Conservation (phyloP, 2,888 invertebrate species). For the Gryllus longicercus region DNA sequence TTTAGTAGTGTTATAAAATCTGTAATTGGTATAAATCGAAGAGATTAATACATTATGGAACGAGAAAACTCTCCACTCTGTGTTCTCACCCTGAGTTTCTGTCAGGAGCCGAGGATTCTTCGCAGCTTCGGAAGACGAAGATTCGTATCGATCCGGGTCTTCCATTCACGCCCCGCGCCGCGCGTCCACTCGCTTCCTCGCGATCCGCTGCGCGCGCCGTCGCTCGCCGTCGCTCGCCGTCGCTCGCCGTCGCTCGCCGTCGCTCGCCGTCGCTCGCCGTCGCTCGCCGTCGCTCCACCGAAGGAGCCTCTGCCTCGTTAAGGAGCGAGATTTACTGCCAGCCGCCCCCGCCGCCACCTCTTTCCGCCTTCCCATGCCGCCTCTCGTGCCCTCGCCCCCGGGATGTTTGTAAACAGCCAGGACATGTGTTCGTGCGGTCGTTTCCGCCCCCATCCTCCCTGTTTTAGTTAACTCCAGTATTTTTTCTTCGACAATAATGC, state of each 20-base stretch:
- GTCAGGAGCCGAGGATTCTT: too few relatives aligned
- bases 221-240: too few relatives aligned
- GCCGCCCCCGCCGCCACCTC: not conserved
- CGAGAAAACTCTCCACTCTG: too few relatives aligned
- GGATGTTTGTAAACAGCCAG: not conserved
- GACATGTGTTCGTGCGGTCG: not conserved
- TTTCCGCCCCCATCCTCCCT: not conserved
- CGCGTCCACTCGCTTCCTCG: too few relatives aligned
- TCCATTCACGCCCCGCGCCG: too few relatives aligned
- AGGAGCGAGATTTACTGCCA: not conserved
- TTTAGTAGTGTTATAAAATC: too few relatives aligned
- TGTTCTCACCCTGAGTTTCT: too few relatives aligned
- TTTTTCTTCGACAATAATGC: constrained; percentile 7
- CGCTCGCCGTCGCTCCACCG: not conserved
- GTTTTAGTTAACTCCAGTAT: not conserved
- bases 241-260: not conserved
- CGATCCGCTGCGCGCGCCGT: not conserved
- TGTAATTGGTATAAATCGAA: too few relatives aligned
- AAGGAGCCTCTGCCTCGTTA: not conserved
- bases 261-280: too few relatives aligned
- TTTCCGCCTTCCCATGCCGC: not conserved
- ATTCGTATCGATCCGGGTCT: too few relatives aligned
- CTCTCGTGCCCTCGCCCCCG: not conserved
- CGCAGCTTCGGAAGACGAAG: too few relatives aligned
- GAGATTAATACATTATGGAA: too few relatives aligned